Base-by-base conservation (phyloP, 1,140 invertebrate genomes). In the Zaprionus tsacasi region DNA sequence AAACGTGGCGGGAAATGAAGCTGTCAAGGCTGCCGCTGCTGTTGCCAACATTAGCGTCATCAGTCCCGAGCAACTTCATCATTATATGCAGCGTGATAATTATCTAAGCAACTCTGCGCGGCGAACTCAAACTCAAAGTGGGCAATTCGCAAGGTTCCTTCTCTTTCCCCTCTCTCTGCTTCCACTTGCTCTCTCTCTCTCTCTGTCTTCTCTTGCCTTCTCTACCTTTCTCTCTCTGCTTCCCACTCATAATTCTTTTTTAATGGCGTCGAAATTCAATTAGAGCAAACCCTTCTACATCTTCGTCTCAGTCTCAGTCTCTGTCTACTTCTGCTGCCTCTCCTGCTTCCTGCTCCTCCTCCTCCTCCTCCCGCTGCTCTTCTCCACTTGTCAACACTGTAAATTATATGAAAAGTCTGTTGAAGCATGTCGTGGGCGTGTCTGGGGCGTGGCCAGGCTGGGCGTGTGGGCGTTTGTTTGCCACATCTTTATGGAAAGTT, bases 251-350 rank as follows among this genome's bases (percentile, higher is more conserved):
- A 88, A 75, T 80, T 88, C 65, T 82, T 88, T 82, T 87, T 88
- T 87, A 88, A 87, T 88, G 80, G 79, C 83, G 73, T 80, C 63
- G 80, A 87, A 86, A 87, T 82, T 87, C 83, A 88, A 87, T 87
- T 87, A 87, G 45, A 36, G 64, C 68, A 70, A 77, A 65, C 79
- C 82, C 82, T 86, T 82, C 70, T 58, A 66, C 79, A n/a, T 45
- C n/a, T 45, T 6, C 40, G 33, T 25, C 61, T 11, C 54, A 56
- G 8, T 30, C 27, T 30, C 78, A 74, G 68, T 68, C 58, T 56
- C 79, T 15, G 17, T 33, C 21, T 30, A 30, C 27, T 52, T 13
- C 61, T 11, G 17, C 54, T 55, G 6, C 78, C 74, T 68, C 70
- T 63, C 7, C 61, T 11, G 17, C 54, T 40, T 3, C 78, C 74